Percentiles rank a stretch among this genome's conserved stretches.
These are phyloP conservation scores for Hemibagrus guttatus DNA, from an alignment of 2,797 vertebrate genomes.

Conservation along the genomic window DNA sequence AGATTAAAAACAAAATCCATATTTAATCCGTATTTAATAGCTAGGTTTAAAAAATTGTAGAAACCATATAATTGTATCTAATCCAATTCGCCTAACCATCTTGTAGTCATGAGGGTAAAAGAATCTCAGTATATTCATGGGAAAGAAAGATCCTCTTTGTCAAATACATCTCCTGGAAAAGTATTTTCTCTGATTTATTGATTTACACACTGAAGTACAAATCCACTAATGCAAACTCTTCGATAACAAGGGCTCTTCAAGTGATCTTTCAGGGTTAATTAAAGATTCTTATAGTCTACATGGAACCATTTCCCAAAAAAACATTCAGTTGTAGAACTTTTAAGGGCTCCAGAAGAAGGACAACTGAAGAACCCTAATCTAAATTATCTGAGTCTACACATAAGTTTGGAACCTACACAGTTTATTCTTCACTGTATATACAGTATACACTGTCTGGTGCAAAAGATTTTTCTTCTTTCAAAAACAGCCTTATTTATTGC, in stretches of 20 bases:
- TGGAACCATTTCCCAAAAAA: not conserved
- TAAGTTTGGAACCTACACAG: not conserved
- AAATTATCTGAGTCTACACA: not conserved
- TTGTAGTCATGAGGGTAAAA: not conserved
- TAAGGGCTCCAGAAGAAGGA: not conserved
- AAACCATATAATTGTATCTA: not conserved
- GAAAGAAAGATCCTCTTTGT: not conserved
- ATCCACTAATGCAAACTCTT: not conserved
- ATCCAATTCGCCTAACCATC: not conserved
- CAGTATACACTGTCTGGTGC: not conserved
- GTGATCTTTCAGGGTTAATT: not conserved
- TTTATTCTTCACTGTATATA: not conserved
- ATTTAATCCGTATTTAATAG: not conserved
- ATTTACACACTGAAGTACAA: not conserved
- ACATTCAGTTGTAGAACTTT: not conserved
- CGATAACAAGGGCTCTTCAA: not conserved
- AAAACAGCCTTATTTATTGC: not conserved
- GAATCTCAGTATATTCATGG: not conserved
- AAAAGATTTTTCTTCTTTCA: not conserved
- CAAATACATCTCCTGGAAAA: not conserved
- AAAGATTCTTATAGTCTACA: not conserved
- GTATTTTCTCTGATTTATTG: not conserved
- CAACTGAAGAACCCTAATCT: not conserved
- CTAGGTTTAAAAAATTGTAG: not conserved
- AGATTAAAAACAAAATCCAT: not conserved